A percentile compares a stretch with the other conserved stretches of the same genome.
Conservation (phyloP, 2,888 invertebrate genomes). For the Diadegma fenestrale region DNA sequence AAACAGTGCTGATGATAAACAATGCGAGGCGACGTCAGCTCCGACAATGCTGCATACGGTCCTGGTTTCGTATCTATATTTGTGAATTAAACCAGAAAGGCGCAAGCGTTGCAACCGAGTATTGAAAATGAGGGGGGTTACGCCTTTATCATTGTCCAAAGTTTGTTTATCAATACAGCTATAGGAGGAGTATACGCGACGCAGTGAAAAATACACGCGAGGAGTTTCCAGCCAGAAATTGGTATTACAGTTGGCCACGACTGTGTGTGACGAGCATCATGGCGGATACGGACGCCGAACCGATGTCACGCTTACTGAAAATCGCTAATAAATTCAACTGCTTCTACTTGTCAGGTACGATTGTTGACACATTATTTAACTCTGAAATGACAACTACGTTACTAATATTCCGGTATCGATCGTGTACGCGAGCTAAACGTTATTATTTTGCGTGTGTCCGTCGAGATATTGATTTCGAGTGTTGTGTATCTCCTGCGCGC, state of each 20-base stretch:
- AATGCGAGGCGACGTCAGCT: not conserved
- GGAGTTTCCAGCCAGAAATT: slow-evolving; percentile 47
- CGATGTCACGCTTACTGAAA: slow-evolving; percentile 90
- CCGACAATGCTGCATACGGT: not conserved
- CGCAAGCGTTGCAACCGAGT: not conserved
- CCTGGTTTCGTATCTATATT: not conserved
- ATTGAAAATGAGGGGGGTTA: not conserved
- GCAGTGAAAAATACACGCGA: slow-evolving; percentile 30
- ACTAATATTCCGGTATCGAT: not conserved
- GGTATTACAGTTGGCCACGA: slow-evolving; percentile 43
- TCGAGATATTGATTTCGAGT: slow-evolving; percentile 80
- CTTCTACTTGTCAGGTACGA: slow-evolving; percentile 94
- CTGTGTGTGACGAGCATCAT: slow-evolving; percentile 80
- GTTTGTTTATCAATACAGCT: slow-evolving; percentile 3
- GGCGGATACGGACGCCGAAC: slow-evolving; percentile 84
- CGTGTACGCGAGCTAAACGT: slow-evolving; percentile 57
- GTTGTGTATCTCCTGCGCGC: slow-evolving; percentile 75
- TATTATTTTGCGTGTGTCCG: slow-evolving; percentile 71
- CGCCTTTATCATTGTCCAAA: slow-evolving; percentile 2
- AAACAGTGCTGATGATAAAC: not conserved
- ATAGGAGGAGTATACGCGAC: not conserved
- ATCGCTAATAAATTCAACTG: slow-evolving; percentile 95
- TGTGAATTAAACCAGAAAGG: not conserved
- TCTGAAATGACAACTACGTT: slow-evolving; percentile 13
- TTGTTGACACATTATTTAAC: slow-evolving; percentile 24